Base-by-base conservation (phyloP, 2,113 vertebrate genomes). In the Upupa epops region DNA sequence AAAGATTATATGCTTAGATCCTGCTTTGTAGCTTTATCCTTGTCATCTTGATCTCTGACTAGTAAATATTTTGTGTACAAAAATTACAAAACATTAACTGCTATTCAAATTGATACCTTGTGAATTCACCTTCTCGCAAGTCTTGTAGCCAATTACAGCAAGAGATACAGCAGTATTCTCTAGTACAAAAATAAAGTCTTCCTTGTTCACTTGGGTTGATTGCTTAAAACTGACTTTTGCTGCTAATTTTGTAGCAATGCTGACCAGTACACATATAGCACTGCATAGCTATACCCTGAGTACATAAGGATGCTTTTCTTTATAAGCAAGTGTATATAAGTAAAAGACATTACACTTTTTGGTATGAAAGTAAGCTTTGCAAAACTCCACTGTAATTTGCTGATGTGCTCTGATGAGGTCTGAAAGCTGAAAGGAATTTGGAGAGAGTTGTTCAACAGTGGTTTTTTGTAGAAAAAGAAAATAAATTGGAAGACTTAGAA, bases 21-120 rank as follows among this genome's bases (percentile, higher is more conserved):
- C 59, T 63, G 55, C 51, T 83, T 70, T 79, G 75, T 75, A 65
- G 45, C 32, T 76, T 78, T 66, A 46, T 59, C 16, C 26, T 80
- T 72, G n/a, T 11, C 54, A 11, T 46, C 17, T 70, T 3, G 0
- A 8, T 32, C 42, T 85, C 55, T 63, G 42, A 55, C 17, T 88
- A 51, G 58, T 83, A 88, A 89, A 92, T 92, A 88, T 82, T 90
- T 86, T 72, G 78, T 52, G 32, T 42, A 6, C 48, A n/a, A n/a
- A n/a, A n/a, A n/a, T 70, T 83, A 32, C 58, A n/a, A n/a, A n/a
- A n/a, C 19, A 25, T 40, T 61, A 72, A 54, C 36, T 90, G 24
- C 70, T 82, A 21, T 48, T 54, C 64, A 15, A 84, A 64, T 48
- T 78, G 20, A 4, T 83, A 26, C 21, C 14, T 70, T 78, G 34